Evolutionary conservation across 2,888 invertebrate species (phyloP).

Genomic region (Acleris laterana): DNA sequence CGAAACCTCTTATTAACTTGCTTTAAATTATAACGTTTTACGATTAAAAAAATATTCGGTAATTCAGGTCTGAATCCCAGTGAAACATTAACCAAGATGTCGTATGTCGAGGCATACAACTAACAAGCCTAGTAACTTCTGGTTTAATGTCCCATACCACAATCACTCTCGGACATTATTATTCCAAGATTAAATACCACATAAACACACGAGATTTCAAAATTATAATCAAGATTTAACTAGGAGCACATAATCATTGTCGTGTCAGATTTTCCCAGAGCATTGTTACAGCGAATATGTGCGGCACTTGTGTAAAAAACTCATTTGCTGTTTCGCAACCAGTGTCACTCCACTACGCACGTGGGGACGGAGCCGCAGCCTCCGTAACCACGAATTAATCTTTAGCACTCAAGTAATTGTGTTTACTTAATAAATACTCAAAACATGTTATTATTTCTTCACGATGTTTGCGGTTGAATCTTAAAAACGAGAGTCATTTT

Average conservation of each 20-base stretch:
- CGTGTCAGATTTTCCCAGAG: slow-evolving; percentile 68
- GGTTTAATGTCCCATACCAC: neutral
- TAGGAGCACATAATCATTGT: slow-evolving; percentile 61
- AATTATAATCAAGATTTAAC: slow-evolving; percentile 63
- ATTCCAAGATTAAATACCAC: slow-evolving; percentile 38
- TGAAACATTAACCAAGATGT: too few relatives aligned
- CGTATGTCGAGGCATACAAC: too few relatives aligned
- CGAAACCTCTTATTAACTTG: slow-evolving; percentile 9
- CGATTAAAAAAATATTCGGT: neutral
- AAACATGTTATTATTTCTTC: slow-evolving; percentile 16
- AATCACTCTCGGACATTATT: slow-evolving; percentile 9
- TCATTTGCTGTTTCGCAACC: slow-evolving; percentile 65
- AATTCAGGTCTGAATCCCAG: too few relatives aligned
- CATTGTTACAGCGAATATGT: slow-evolving; percentile 66
- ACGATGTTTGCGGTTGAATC: slow-evolving; percentile 22
- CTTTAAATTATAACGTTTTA: neutral
- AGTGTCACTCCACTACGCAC: slow-evolving; percentile 41
- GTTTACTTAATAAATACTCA: slow-evolving; percentile 24
- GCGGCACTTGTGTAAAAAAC: slow-evolving; percentile 68
- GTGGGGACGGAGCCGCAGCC: slow-evolving; percentile 21
- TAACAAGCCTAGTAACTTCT: too few relatives aligned
- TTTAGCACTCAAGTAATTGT: slow-evolving; percentile 20
- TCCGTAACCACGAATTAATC: slow-evolving; percentile 19
- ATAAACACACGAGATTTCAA: slow-evolving; percentile 58
- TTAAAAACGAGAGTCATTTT: slow-evolving; percentile 15